Evolutionary conservation across 2,113 vertebrate genomes (phyloP).

Genomic region (Arizona elegans): DNA sequence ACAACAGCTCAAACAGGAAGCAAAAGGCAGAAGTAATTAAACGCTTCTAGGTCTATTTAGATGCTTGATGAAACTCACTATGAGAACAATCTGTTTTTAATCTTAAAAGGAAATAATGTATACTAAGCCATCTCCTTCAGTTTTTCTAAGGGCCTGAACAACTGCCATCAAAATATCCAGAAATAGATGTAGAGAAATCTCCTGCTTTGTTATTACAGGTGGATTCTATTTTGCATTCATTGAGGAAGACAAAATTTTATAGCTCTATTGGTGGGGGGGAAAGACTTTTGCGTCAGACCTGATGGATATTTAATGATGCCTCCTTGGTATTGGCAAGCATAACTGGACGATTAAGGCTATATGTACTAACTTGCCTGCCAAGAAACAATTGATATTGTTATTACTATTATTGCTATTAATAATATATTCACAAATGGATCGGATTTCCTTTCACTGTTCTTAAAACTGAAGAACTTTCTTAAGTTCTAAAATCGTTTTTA

Average conservation of each 20-base stretch:
- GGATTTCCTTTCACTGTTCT: constrained; percentile 20
- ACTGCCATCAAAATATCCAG: constrained; percentile 31
- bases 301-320: constrained; percentile 37
- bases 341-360: background rate
- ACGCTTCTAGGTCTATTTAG: constrained; percentile 19
- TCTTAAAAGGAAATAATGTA: constrained; percentile 32
- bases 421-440: background rate
- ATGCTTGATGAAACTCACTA: background rate
- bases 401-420: constrained; percentile 22
- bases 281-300: background rate
- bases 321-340: constrained; percentile 27
- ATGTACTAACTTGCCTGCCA: constrained; percentile 18
- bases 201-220: constrained; percentile 61
- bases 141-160: constrained; percentile 2
- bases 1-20: background rate
- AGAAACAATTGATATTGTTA: constrained; percentile 34
- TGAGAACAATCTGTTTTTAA: constrained; percentile 42
- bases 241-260: constrained; percentile 39
- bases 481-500: constrained; percentile 27
- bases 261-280: constrained; percentile 46
- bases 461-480: constrained; percentile 33
- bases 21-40: constrained; percentile 8
- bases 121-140: constrained; percentile 16
- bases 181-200: constrained; percentile 23
- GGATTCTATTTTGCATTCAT: constrained; percentile 39